Percentiles rank a stretch among this genome's conserved stretches.
These are phyloP conservation scores for Drosophila birchii DNA, from an alignment of 2,888 invertebrate species.

Conservation along the genomic window DNA sequence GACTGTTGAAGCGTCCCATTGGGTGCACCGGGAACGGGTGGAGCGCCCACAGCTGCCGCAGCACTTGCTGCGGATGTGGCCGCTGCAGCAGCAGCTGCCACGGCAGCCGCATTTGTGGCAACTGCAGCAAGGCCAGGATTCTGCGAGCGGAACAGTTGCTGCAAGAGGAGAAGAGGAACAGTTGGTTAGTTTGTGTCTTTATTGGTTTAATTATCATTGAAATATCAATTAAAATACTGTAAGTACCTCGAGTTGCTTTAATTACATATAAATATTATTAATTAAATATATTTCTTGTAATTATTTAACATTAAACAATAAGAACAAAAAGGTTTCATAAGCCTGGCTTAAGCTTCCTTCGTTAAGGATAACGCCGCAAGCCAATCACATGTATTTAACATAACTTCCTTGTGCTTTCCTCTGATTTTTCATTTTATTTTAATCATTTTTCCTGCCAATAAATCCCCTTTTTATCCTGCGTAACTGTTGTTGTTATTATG, in stretches of 20 bases:
- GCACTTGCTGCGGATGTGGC: slow-evolving; percentile 84
- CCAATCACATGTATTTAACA: slow-evolving; percentile 7
- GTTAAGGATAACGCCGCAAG: background rate
- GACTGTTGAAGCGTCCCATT: slow-evolving; percentile 88
- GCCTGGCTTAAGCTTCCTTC: background rate
- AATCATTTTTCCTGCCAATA: slow-evolving; percentile 6
- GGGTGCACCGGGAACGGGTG: slow-evolving; percentile 86
- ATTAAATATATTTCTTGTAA: too few species aligned
- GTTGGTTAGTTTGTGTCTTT: slow-evolving; percentile 21
- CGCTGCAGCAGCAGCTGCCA: slow-evolving; percentile 85
- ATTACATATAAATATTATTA: background rate
- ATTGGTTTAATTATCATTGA: background rate
- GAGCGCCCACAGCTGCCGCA: slow-evolving; percentile 82
- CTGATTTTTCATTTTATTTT: background rate
- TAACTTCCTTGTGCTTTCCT: background rate
- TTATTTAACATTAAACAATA: background rate
- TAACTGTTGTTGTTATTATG: slow-evolving; percentile 11
- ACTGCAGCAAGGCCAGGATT: slow-evolving; percentile 89
- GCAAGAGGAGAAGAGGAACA: slow-evolving; percentile 58
- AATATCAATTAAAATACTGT: background rate
- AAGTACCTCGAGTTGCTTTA: slow-evolving; percentile 28
- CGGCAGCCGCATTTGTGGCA: slow-evolving; percentile 82
- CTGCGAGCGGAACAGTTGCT: slow-evolving; percentile 96
- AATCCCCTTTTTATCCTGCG: background rate
- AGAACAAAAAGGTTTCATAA: background rate